Base-by-base conservation (phyloP, 92 coral and sea anemone species). In the Anthopleura xanthogrammica region DNA sequence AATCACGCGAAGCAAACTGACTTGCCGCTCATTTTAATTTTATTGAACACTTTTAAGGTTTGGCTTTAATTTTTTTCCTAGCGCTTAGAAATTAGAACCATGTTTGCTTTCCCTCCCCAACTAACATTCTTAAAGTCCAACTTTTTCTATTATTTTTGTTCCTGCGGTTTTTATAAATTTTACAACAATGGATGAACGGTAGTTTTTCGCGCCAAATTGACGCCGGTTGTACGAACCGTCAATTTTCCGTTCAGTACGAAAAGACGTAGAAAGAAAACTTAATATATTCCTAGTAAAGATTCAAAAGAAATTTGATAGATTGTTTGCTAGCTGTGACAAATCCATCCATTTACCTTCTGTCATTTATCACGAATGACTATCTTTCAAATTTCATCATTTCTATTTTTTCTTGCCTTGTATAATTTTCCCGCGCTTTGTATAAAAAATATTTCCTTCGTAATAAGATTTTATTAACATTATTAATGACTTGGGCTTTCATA, bases 161-260 rank as follows among this genome's bases (percentile, higher is more conserved):
- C 14, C 4, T 29, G 74, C 29, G 74, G 74, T 68, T 36, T 68
- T 68, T 19, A n/a, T 68, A 24, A 11, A 29, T 22, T 11, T 68
- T 29, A 29, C 29, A 36, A 68, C 74, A 36, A 68, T 29, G 41
- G 17, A 23, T 46, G 29, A 29, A 68, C 24, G 16, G 41, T 23
- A 12, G 42, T 12, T 68, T 68, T 68, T 68, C 72, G 74, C 74
- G 74, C 74, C 74, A 29, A 68, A 29, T 68, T 68, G 74, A 68
- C 74, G 74, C 74, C 74, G 24, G 72, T 36, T 9, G 40, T 2
- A 29, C 41, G 42, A 29, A 36, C 16, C 70, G 70, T 19, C 70
- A 62, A 62, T 62, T 62, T 23, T 68, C 13, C 41, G 14, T 62
- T 64, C 72, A 14, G 16, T 9, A 13, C 16, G 42, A 16, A 68